Percentiles rank a stretch among this genome's conserved stretches.
These are phyloP conservation scores for Turritopsis rubra DNA, from an alignment of 30 jellyfish, hydroid and myxozoan species.

Conservation along the genomic window DNA sequence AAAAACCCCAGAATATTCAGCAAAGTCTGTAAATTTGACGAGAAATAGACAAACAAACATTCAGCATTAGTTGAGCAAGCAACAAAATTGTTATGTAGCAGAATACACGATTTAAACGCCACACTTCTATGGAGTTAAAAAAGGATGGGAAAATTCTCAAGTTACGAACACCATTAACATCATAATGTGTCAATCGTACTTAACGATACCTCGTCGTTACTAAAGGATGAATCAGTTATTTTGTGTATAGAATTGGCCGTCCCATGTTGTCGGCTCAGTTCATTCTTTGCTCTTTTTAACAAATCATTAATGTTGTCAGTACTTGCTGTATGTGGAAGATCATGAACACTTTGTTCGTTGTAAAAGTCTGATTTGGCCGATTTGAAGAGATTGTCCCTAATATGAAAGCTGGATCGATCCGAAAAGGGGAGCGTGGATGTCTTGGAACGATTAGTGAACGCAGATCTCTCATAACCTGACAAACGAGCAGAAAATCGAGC, in stretches of 20 bases:
- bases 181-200: not conserved
- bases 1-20: not conserved
- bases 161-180: too few species aligned
- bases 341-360: not conserved
- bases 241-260: not conserved
- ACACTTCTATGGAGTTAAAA: too few species aligned
- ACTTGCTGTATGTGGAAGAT: not conserved
- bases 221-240: not conserved
- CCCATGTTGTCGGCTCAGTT: not conserved
- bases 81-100: not conserved
- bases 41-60: not conserved
- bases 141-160: too few species aligned
- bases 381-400: not conserved
- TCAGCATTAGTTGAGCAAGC: not conserved
- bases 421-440: not conserved
- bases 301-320: not conserved
- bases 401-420: not conserved
- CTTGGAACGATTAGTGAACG: not conserved
- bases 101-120: not conserved
- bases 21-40: not conserved
- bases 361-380: not conserved
- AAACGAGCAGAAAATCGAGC: slow-evolving; percentile 30
- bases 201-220: not conserved
- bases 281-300: not conserved
- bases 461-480: slow-evolving; percentile 19